These are phyloP conservation scores for Temnothorax curvispinosus DNA, from an alignment of 1,140 invertebrate genomes.

Conservation along the genomic window DNA sequence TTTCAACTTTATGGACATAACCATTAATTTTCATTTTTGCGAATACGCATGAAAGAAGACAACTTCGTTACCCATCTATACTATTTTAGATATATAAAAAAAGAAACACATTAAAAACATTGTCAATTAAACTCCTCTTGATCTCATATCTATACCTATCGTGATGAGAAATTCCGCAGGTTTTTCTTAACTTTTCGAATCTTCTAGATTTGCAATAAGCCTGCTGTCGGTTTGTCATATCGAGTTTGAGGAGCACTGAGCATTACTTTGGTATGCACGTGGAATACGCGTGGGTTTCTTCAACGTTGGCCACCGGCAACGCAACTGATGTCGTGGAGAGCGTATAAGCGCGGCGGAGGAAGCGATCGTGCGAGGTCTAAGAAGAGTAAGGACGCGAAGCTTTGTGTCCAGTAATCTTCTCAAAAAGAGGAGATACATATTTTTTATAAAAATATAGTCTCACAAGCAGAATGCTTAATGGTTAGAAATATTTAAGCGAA, in stretches of 20 bases:
- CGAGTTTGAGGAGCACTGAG: slow-evolving; percentile 41
- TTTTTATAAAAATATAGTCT: slow-evolving; percentile 27
- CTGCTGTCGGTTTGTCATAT: not conserved
- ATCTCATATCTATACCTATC: too few relatives aligned
- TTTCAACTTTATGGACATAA: not conserved
- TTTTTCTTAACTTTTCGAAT: not conserved
- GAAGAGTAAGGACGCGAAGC: slow-evolving; percentile 27
- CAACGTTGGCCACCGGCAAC: slow-evolving; percentile 66
- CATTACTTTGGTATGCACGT: slow-evolving; percentile 64
- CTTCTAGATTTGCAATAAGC: not conserved
- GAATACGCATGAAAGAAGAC: not conserved
- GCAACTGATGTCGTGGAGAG: slow-evolving; percentile 16
- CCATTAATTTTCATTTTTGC: not conserved
- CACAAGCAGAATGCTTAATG: not conserved
- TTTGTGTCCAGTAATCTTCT: slow-evolving; percentile 39
- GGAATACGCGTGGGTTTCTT: slow-evolving; percentile 70
- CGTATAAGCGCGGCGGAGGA: slow-evolving; percentile 39
- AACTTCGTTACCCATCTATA: not conserved
- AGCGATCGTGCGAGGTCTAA: not conserved
- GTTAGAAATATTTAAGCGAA: slow-evolving; percentile 8
- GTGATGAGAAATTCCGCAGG: not conserved
- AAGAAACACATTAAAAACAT: not conserved
- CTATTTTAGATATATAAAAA: not conserved
- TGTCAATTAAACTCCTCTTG: not conserved
- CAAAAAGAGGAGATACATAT: not conserved